Base-by-base conservation (phyloP, 2,888 invertebrate genomes). In the Drosophila neonasuta region DNA sequence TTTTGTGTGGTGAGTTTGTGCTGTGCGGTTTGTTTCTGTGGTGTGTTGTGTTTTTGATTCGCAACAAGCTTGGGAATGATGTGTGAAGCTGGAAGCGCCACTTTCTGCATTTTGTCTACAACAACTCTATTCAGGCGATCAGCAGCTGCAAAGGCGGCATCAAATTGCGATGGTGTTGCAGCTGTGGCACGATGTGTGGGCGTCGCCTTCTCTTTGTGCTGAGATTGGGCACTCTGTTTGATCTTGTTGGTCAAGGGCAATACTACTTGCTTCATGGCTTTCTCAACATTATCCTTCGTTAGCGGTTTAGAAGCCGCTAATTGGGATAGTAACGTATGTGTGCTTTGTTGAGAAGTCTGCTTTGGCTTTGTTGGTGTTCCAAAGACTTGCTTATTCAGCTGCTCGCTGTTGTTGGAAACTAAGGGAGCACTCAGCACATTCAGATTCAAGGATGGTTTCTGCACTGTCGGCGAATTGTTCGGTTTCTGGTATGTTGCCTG, bases 261-360 rank as follows among this genome's bases (percentile, higher is more conserved):
- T n/a, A 50, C 58, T 15, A 50, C 2, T n/a, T 49, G 15, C 15
- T 59, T 2, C 58, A 59, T 59, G 11, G 50, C 20, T 2, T 42
- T 34, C 32, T 44, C 34, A 2, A 50, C 58, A 9, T 20, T 32
- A 8, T 15, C 10, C 15, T 15, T 46, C 2, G 8, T 9, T 32
- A 34, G 6, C 3, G 50, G 24, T 2, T 24, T n/a, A 2, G 13
- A 20, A 36, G 46, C 46, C 10, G 46, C 24, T 11, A 34, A 11
- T 34, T 10, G 11, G 24, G 24, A 24, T 24, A 24, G 24, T 24
- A 24, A 6, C 24, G 24, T 24, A 0, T 24, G 24, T 24, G 24
- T 24, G 24, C 17, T 4, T 34, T 44, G 10, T 1, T 32, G 13
- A 6, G 24, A 32, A 32, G 5, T 11, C 34, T 30, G 20, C 20